phyloP scores from a whole-genome alignment of 1,140 invertebrate species.

The Drosophila busckii region DNA sequence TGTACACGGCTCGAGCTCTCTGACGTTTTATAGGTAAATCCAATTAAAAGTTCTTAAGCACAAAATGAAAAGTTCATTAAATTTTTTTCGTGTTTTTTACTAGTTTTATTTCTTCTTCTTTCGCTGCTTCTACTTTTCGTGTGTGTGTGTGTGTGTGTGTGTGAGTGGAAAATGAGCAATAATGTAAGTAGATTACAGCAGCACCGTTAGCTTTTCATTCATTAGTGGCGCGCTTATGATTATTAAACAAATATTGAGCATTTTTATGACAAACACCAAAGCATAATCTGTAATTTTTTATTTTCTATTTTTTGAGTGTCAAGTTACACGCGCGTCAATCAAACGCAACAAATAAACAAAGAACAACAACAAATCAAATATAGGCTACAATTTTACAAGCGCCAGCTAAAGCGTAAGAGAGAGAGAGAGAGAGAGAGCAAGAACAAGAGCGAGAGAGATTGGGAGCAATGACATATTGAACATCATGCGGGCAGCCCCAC shows the following conservation, averaged over 20 bases:
- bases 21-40: slow-evolving; percentile 46
- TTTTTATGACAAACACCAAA: too few species aligned
- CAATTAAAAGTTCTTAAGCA: slow-evolving; percentile 47
- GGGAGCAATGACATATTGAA: slow-evolving; percentile 52
- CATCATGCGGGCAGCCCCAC: slow-evolving; percentile 9
- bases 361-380: slow-evolving; percentile 44
- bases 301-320: slow-evolving; percentile 46
- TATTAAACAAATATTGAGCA: too few species aligned
- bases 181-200: slow-evolving; percentile 52
- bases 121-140: too few species aligned
- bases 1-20: slow-evolving; percentile 33
- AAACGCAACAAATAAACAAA: slow-evolving; percentile 24
- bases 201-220: slow-evolving; percentile 44
- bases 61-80: slow-evolving; percentile 35
- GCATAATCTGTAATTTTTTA: too few species aligned
- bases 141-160: too few species aligned
- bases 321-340: slow-evolving; percentile 54
- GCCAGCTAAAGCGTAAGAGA: slow-evolving; percentile 6
- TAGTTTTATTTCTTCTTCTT: too few species aligned
- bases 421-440: slow-evolving; percentile 43
- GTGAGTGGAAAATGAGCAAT: slow-evolving; percentile 26
- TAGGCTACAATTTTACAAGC: slow-evolving; percentile 52
- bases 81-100: too few species aligned
- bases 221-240: too few species aligned
- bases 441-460: slow-evolving; percentile 51